phyloP scores from a whole-genome alignment of 2,888 invertebrate genomes.

The Notodonta ziczac region DNA sequence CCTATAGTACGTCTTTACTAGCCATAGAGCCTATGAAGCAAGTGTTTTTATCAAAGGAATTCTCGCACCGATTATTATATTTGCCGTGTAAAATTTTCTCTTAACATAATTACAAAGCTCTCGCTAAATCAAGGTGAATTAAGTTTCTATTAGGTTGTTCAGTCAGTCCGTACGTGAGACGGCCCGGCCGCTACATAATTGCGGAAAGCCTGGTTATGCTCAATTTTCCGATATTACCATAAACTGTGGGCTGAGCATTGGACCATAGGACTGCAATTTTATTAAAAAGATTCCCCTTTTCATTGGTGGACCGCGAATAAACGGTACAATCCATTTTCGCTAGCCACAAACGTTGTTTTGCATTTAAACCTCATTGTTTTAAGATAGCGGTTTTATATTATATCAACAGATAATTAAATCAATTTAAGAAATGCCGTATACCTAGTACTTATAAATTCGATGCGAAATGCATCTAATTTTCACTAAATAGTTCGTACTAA shows the following conservation, averaged over 20 bases:
- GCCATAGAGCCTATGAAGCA: neutral
- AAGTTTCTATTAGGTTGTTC: constrained; percentile 41
- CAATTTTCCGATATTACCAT: constrained; percentile 39
- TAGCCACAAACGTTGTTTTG: neutral
- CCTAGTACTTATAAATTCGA: too few species aligned
- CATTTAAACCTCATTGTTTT: neutral
- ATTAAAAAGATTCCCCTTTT: constrained; percentile 2
- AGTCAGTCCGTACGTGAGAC: constrained; percentile 10
- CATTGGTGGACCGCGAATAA: constrained; percentile 4
- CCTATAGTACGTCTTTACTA: too few species aligned
- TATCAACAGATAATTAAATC: too few species aligned
- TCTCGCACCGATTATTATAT: neutral
- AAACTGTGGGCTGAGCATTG: constrained; percentile 28
- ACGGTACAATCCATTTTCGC: neutral
- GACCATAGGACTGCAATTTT: constrained; percentile 14
- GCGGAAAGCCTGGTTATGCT: constrained; percentile 15
- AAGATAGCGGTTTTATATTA: too few species aligned
- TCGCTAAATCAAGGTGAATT: constrained; percentile 35
- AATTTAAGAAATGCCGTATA: too few species aligned
- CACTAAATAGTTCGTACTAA: too few species aligned
- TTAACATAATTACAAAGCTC: constrained; percentile 20
- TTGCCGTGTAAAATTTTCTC: constrained; percentile 9
- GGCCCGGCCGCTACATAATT: constrained; percentile 20
- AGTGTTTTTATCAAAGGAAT: neutral
- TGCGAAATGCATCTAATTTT: too few species aligned